Conservation (phyloP, 2,113 vertebrate species). For the Seriola quinqueradiata region DNA sequence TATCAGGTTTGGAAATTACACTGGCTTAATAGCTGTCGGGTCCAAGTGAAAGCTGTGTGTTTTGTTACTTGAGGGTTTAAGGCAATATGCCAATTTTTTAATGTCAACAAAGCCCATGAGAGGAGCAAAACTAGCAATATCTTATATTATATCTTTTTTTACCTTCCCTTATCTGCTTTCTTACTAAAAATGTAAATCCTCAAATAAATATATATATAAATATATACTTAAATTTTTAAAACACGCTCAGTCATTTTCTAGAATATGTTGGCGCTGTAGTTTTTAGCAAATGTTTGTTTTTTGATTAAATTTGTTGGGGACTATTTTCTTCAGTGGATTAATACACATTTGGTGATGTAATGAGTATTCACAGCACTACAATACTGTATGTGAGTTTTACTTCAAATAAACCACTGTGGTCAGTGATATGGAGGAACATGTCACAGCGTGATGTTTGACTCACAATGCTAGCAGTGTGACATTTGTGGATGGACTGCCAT, state of each 20-base stretch:
- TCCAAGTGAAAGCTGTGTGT: not conserved
- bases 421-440: too few species aligned
- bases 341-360: not conserved
- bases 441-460: too few species aligned
- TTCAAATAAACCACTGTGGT: too few species aligned
- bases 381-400: too few species aligned
- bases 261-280: not conserved
- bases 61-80: not conserved
- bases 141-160: too few species aligned
- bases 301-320: not conserved
- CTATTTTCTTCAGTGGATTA: not conserved
- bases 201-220: too few species aligned
- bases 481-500: too few species aligned
- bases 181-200: not conserved
- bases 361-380: too few species aligned
- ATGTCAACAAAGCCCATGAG: not conserved
- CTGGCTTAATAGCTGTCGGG: not conserved
- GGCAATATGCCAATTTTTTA: not conserved
- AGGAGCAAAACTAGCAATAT: not conserved
- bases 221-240: not conserved
- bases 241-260: not conserved
- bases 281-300: not conserved
- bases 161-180: not conserved
- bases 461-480: too few species aligned
- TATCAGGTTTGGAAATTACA: conserved; percentile 11